Conservation (phyloP, 2,888 invertebrate genomes). For the Phortica magna region DNA sequence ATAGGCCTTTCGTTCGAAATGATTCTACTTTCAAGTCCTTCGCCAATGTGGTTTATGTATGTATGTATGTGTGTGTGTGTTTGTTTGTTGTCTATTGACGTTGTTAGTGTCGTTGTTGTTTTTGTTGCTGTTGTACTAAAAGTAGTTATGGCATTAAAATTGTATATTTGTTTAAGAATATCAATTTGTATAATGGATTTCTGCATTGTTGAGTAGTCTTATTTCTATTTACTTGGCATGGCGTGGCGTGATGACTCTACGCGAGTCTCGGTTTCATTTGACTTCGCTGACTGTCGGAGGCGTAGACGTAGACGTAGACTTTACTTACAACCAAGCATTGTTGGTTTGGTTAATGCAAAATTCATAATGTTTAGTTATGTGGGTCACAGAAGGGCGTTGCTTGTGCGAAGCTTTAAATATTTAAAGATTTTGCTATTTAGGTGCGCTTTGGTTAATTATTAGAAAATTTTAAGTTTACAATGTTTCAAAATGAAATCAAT, state of each 20-base stretch:
- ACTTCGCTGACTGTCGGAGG: background rate
- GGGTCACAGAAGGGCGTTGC: background rate
- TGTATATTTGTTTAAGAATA: conserved; percentile 34
- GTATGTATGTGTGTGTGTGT: background rate
- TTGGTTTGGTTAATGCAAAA: background rate
- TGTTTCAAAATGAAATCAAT: too few species aligned
- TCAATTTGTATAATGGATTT: conserved; percentile 49
- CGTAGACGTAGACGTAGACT: conserved; percentile 4
- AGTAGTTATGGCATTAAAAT: background rate
- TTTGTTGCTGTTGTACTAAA: background rate
- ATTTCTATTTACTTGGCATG: background rate
- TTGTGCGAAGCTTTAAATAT: background rate
- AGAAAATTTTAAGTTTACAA: too few species aligned
- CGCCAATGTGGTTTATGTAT: conserved; percentile 23
- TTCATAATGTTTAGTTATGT: background rate
- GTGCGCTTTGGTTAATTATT: background rate
- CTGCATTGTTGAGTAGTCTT: conserved; percentile 38
- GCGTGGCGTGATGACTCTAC: too few species aligned
- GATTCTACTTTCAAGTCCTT: background rate
- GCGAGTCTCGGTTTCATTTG: too few species aligned
- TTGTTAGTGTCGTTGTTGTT: conserved; percentile 3
- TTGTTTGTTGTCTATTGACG: background rate
- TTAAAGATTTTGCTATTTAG: background rate
- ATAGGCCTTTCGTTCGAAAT: background rate
- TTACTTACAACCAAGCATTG: conserved; percentile 32